These are phyloP conservation scores for Smittia sp. DNA, from an alignment of 2,888 invertebrate species.

Conservation along the genomic window DNA sequence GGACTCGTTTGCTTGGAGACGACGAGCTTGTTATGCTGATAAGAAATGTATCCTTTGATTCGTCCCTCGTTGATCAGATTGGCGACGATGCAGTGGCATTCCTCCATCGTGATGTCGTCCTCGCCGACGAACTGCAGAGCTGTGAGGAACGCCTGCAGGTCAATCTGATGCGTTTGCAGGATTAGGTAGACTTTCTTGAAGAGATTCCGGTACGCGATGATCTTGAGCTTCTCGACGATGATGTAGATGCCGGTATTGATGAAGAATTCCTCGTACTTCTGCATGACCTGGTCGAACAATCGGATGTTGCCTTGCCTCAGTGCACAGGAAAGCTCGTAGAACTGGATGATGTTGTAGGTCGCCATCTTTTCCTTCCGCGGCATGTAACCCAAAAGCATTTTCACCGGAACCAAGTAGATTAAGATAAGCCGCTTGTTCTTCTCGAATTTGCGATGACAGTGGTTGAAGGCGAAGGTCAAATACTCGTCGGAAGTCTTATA, in stretches of 20 bases:
- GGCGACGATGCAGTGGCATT: conserved; percentile 93
- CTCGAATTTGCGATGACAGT: conserved; percentile 75
- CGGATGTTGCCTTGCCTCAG: conserved; percentile 87
- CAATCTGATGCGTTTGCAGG: conserved; percentile 80
- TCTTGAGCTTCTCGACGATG: conserved; percentile 93
- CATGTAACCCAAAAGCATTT: conserved; percentile 94
- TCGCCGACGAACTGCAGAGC: conserved; percentile 79
- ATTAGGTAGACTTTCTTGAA: conserved; percentile 81
- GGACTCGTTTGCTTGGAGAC: conserved; percentile 91
- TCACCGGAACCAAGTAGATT: conserved; percentile 93
- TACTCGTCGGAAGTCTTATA: conserved; percentile 90
- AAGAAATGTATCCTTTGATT: conserved; percentile 97
- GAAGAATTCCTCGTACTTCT: conserved; percentile 85
- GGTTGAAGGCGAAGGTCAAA: conserved; percentile 87
- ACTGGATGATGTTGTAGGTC: conserved; percentile 88
- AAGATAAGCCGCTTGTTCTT: conserved; percentile 90
- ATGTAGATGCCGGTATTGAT: conserved; percentile 96
- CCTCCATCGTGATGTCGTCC: conserved; percentile 86
- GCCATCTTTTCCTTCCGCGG: conserved; percentile 77
- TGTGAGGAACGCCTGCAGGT: conserved; percentile 76
- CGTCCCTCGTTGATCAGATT: conserved; percentile 96
- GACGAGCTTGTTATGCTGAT: conserved; percentile 94
- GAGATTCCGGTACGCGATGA: conserved; percentile 91
- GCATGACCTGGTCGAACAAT: conserved; percentile 78
- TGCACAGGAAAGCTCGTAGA: conserved; percentile 83